These are phyloP conservation scores for Furnarius figulus DNA, from an alignment of 2,113 vertebrate genomes.

Conservation along the genomic window DNA sequence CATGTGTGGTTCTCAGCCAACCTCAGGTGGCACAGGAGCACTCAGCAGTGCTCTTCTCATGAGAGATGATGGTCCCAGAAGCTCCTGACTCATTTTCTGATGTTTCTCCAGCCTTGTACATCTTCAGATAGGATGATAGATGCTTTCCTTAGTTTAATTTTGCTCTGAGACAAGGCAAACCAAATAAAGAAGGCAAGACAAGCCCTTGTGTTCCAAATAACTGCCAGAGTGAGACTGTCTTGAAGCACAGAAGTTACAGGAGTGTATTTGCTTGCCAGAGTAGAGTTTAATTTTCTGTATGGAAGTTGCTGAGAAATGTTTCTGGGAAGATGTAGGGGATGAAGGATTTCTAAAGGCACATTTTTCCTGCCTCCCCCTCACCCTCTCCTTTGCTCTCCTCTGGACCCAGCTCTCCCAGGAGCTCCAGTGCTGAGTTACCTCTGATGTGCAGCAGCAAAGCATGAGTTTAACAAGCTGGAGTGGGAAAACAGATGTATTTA, in stretches of 20 bases:
- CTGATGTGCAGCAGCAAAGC: not conserved
- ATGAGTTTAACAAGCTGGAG: not conserved
- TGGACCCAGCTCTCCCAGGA: not conserved
- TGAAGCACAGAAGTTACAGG: not conserved
- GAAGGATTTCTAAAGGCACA: slow-evolving; percentile 21
- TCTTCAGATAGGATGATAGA: not conserved
- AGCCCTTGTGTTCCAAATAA: not conserved
- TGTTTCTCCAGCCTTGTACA: not conserved
- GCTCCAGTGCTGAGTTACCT: not conserved
- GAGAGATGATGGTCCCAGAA: not conserved
- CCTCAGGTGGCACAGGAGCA: not conserved
- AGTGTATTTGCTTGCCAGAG: not conserved
- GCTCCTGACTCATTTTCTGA: not conserved
- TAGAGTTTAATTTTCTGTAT: slow-evolving; percentile 31
- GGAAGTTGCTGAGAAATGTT: not conserved
- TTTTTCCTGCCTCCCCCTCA: not conserved
- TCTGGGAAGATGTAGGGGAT: not conserved
- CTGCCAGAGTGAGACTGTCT: not conserved
- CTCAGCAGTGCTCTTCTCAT: not conserved
- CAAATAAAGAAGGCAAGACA: not conserved
- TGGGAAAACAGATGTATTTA: not conserved
- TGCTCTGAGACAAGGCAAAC: not conserved
- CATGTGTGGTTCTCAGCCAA: not conserved
- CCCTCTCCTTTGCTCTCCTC: not conserved
- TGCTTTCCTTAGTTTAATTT: not conserved